These are phyloP conservation scores for Haemorhous mexicanus DNA, from an alignment of 2,113 vertebrate species.

Conservation along the genomic window DNA sequence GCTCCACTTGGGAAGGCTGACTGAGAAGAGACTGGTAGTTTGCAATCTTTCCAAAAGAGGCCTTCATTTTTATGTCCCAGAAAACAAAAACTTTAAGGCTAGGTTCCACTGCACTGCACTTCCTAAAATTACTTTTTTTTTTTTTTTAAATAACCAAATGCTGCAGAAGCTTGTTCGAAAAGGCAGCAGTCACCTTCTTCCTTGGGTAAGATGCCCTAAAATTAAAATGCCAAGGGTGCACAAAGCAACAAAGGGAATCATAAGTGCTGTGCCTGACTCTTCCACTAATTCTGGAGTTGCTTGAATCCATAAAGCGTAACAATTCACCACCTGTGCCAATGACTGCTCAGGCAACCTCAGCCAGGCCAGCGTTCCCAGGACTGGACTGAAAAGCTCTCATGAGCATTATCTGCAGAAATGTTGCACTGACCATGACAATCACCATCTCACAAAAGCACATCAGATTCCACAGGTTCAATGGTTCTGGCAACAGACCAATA, in stretches of 20 bases:
- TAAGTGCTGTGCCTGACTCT: rapidly evolving
- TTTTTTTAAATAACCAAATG: background rate
- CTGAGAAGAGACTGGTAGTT: background rate
- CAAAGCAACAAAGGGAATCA: rapidly evolving
- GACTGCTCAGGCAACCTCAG: background rate
- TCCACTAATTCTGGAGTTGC: background rate
- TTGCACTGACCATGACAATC: background rate
- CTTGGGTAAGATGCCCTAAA: background rate
- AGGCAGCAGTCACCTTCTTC: background rate
- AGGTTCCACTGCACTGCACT: background rate
- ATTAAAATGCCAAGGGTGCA: background rate
- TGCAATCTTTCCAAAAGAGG: background rate
- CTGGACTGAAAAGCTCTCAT: background rate
- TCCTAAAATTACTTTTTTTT: background rate
- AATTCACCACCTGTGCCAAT: background rate
- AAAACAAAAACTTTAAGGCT: background rate
- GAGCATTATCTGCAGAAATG: background rate
- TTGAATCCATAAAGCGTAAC: rapidly evolving
- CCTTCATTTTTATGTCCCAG: background rate
- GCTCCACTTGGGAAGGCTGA: background rate
- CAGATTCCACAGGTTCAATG: background rate
- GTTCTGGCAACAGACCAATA: background rate
- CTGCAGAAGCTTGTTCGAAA: background rate
- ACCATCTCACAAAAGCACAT: background rate
- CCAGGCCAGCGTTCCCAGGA: background rate